Evolutionary conservation across 2,888 invertebrate species (phyloP), one percentile per base, ranked within the genome.

Genomic region (Cheilosia variabilis): DNA sequence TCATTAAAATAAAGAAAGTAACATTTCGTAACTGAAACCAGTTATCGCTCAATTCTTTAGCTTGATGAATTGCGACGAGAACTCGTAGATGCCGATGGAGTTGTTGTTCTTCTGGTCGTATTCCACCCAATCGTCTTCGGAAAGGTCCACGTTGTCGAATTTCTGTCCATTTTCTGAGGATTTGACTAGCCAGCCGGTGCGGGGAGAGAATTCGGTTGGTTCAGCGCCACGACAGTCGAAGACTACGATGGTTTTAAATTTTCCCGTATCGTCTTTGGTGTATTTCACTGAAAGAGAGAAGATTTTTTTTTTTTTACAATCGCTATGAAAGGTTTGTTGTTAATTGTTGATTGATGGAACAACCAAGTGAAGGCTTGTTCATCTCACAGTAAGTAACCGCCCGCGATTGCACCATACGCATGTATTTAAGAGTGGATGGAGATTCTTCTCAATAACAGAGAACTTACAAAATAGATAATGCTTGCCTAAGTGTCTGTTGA

Each of bases 191-290:
- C 98, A 98, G 3, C 97, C 98, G 72, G 94, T 93, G 90, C 96
- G 94, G 0, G 96, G 95, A 19, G 94, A 94, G 93, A 98, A 99
- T 71, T 96, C 96, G 0, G 94, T 93, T 0, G 98, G 98, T 89
- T 98, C 98, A 9, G 97, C 93, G 6, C 99, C 99, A 87, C 99
- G 93, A 90, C 98, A 98, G 90, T 99, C 98, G 92, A 99, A 98
- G 50, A 94, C 93, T 0, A 96, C 96, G 60, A 99, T 93, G 0
- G 96, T 95, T 91, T 97, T 97, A 89, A 96, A 98, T 88, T 95
- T 94, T 10, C 94, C 95, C 4, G 93, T 92, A 91, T 97, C 96
- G 31, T 95, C 94, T 13, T 93, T 94, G 2, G 94, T 95, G 87
- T 96, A 97, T 6, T 94, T 91, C 53, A 93, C 95, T 93, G 93